Base-by-base conservation (phyloP, 2,888 invertebrate genomes). In the Druceiella hillmani region DNA sequence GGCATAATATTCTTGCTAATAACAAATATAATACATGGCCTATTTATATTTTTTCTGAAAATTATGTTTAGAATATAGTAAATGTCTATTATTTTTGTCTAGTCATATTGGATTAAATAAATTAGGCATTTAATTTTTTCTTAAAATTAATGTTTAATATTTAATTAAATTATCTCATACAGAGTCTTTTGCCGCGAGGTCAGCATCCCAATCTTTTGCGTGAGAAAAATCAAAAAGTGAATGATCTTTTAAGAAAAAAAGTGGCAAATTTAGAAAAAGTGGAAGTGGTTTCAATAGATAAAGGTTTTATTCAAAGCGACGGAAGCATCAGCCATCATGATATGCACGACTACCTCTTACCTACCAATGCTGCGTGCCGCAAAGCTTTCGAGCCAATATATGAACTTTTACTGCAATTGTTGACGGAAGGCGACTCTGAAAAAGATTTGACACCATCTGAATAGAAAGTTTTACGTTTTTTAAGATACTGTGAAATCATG, bases 301-400 rank as follows among this genome's bases (percentile, higher is more conserved):
- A 86, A 55, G 84, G 84, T 30, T 78, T 88, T 48, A 70, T 88
- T 37, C 85, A 86, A 61, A 74, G 75, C 30, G 86, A 86, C 66
- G 86, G 88, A 3, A 78, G 80, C 28, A 90, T 93, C 41, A 87
- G 86, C 57, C 89, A 88, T 56, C 84, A 84, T 55, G 92, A 93
- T 58, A 88, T 94, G 88, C 84, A 87, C 57, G 93, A 94, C 64
- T 94, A 90, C 63, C 76, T 92, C 33, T 84, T 90, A 56, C 75
- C 91, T 41, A 91, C 90, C 2, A 86, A 87, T 63, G 78, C 83
- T 33, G 93, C 92, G 36, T 89, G 89, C 61, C 77, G 80, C 55
- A 91, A 91, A 64, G 84, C 87, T 6, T 89, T 90, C 61, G 87
- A 87, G 63, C 87, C 88, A 12, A 81, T 90, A 33, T 79, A 86